These are phyloP conservation scores for Cotesia typhae DNA, from an alignment of 1,140 invertebrate species.

Conservation along the genomic window DNA sequence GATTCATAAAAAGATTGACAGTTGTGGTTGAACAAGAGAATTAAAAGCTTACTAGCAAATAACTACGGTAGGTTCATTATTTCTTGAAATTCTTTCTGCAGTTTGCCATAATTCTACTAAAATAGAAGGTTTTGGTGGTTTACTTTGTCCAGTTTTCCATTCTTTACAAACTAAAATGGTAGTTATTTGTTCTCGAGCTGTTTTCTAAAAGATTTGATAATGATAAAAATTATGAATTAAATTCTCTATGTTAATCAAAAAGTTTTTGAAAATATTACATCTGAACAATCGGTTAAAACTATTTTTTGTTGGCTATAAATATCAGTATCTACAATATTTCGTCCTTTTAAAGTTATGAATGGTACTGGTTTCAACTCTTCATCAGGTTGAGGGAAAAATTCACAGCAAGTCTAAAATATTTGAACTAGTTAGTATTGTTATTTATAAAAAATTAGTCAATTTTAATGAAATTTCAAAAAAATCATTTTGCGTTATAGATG, in stretches of 20 bases:
- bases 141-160: conserved; percentile 42
- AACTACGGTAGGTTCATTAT: conserved; percentile 40
- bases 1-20: too few relatives aligned
- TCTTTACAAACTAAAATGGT: conserved; percentile 44
- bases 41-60: conserved; percentile 47
- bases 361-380: conserved; percentile 44
- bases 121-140: conserved; percentile 35
- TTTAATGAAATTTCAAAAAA: conserved; percentile 8
- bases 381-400: conserved; percentile 34
- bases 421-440: neutral
- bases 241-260: neutral
- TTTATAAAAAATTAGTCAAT: neutral
- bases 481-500: neutral
- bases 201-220: neutral
- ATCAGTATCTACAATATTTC: conserved; percentile 29
- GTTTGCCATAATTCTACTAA: conserved; percentile 47
- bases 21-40: too few relatives aligned
- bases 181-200: conserved; percentile 30
- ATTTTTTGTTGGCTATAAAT: conserved; percentile 39
- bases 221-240: neutral
- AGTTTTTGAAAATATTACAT: conserved; percentile 32
- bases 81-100: conserved; percentile 42
- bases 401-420: conserved; percentile 43
- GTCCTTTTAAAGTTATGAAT: conserved; percentile 42
- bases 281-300: conserved; percentile 38